phyloP scores from a whole-genome alignment of 2,888 invertebrate genomes.

The Heliconius charithonia region DNA sequence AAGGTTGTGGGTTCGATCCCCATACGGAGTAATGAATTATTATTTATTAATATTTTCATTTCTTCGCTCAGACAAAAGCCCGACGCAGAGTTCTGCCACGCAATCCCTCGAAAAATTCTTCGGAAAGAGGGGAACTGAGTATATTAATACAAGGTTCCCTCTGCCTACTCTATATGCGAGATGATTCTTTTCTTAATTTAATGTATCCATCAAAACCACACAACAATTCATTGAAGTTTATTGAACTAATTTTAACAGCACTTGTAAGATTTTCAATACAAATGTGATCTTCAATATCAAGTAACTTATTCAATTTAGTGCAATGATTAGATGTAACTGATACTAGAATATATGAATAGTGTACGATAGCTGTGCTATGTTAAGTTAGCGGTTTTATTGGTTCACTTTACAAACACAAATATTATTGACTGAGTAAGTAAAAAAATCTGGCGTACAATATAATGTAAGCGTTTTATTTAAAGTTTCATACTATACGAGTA shows the following conservation, averaged over 20 bases:
- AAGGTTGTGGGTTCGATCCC: no score
- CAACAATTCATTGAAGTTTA: constrained; percentile 31
- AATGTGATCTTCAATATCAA: constrained; percentile 73
- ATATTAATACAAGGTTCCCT: no score
- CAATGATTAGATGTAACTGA: constrained; percentile 81
- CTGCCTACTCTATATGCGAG: no score
- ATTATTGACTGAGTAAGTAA: constrained; percentile 74
- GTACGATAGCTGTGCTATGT: constrained; percentile 70
- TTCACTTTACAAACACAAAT: constrained; percentile 72
- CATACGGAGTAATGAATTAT: no score
- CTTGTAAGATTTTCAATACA: constrained; percentile 40
- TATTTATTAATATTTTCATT: no score
- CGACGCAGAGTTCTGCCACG: no score
- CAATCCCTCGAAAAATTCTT: no score
- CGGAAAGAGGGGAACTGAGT: no score
- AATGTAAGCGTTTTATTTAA: constrained; percentile 67
- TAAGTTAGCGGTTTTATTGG: constrained; percentile 70
- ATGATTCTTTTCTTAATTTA: not conserved
- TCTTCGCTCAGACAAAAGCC: no score
- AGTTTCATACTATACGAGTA: constrained; percentile 59
- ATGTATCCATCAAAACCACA: constrained; percentile 7
- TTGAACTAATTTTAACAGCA: constrained; percentile 44
- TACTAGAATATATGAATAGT: constrained; percentile 69
- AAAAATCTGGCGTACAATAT: constrained; percentile 72
- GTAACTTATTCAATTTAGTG: constrained; percentile 83